Evolutionary conservation across 2,888 invertebrate genomes (phyloP).

Genomic region (Agrilus cyanescens): DNA sequence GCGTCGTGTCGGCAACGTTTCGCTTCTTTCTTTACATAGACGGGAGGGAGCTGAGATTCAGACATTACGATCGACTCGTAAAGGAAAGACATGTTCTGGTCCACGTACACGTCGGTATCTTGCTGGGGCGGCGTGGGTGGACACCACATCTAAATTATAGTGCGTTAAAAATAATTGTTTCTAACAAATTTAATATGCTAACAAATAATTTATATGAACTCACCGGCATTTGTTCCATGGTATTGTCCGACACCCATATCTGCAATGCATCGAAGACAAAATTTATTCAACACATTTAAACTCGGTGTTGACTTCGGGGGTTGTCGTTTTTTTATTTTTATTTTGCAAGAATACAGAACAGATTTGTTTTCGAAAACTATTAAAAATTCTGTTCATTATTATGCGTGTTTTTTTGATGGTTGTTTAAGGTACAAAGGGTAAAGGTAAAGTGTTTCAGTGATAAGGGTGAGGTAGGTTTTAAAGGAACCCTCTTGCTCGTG

Average conservation of each 20-base stretch:
- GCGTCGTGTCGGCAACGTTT: slow-evolving; percentile 61
- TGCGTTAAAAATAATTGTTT: background rate
- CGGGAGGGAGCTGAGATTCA: slow-evolving; percentile 68
- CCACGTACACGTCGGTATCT: slow-evolving; percentile 85
- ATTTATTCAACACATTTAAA: background rate
- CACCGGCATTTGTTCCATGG: slow-evolving; percentile 71
- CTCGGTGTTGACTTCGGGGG: no score
- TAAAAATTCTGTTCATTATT: no score
- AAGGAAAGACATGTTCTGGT: slow-evolving; percentile 70
- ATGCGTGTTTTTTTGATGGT: no score
- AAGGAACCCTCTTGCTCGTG: slow-evolving; percentile 39
- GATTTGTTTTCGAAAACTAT: no score
- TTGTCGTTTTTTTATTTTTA: no score
- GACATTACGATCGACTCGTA: slow-evolving; percentile 68
- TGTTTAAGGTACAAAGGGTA: no score
- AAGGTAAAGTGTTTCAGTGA: slow-evolving; percentile 1
- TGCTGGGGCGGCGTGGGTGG: slow-evolving; percentile 94
- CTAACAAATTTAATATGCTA: no score
- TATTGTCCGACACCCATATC: slow-evolving; percentile 67
- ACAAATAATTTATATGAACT: slow-evolving; percentile 37
- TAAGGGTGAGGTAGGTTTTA: slow-evolving; percentile 24
- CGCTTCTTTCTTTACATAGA: slow-evolving; percentile 65
- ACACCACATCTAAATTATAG: slow-evolving; percentile 71
- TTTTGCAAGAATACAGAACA: no score
- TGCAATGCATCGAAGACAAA: slow-evolving; percentile 34